Conservation (phyloP, 2,888 invertebrate genomes). For the Aproaerema taeniolella region DNA sequence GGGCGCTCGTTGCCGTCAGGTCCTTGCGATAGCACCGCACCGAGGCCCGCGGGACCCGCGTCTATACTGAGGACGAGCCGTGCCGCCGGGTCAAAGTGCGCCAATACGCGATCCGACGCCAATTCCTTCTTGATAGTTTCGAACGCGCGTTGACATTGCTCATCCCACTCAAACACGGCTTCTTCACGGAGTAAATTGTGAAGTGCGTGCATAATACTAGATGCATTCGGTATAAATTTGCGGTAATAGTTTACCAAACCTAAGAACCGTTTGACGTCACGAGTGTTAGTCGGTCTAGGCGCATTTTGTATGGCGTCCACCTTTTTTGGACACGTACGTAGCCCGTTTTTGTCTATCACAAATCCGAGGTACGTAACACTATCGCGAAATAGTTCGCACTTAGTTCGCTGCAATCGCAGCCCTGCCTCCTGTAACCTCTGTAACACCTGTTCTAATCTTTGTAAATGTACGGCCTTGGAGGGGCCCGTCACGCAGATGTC, state of each 20-base stretch:
- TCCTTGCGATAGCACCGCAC: neutral
- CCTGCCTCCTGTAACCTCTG: conserved; percentile 18
- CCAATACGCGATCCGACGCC: conserved; percentile 13
- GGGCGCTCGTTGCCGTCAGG: neutral
- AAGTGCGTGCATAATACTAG: conserved; percentile 12
- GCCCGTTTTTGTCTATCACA: conserved; percentile 18
- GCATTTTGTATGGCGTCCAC: conserved; percentile 15
- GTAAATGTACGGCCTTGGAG: conserved; percentile 6
- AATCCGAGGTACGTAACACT: conserved; percentile 22
- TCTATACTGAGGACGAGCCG: conserved; percentile 14
- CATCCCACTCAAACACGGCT: conserved; percentile 14
- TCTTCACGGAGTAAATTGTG: conserved; percentile 15
- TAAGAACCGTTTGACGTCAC: conserved; percentile 15
- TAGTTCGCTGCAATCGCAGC: conserved; percentile 13
- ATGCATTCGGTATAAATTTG: conserved; percentile 18
- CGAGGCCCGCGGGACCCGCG: conserved; percentile 8
- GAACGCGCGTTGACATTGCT: neutral
- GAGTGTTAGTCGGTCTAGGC: conserved; percentile 10
- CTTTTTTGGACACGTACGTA: conserved; percentile 18
- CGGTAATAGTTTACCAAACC: conserved; percentile 19
- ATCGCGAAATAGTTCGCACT: conserved; percentile 16
- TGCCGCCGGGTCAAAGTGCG: conserved; percentile 15
- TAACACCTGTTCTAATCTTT: conserved; percentile 11
- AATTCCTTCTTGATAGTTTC: neutral
- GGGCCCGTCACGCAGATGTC: conserved; percentile 25